phyloP scores from a whole-genome alignment of 2,888 invertebrate genomes.

The Pachymerium ferrugineum region DNA sequence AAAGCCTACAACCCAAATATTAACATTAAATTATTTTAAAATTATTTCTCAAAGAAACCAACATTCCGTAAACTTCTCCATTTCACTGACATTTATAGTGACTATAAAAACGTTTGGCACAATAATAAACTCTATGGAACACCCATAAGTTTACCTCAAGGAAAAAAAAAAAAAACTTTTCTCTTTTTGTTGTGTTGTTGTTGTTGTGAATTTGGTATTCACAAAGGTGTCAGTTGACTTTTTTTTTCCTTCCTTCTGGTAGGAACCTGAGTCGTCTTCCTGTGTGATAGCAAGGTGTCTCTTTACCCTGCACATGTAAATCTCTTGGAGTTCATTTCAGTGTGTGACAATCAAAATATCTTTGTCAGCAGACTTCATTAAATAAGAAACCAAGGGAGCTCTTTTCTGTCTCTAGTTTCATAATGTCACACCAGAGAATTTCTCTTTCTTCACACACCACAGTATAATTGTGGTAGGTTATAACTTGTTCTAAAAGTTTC shows the following conservation, averaged over 20 bases:
- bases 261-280: no score
- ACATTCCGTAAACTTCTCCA: background rate
- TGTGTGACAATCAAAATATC: slow-evolving; percentile 18
- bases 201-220: no score
- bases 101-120: no score
- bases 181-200: no score
- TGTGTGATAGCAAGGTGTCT: slow-evolving; percentile 10
- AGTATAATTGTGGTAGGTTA: background rate
- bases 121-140: no score
- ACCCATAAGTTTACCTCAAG: no score
- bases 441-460: background rate
- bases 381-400: background rate
- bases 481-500: background rate
- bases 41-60: no score
- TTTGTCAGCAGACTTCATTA: slow-evolving; percentile 14
- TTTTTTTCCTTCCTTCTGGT: no score
- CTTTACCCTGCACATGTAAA: background rate
- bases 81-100: background rate
- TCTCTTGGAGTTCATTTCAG: background rate
- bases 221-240: background rate
- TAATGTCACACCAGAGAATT: background rate
- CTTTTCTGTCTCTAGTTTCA: slow-evolving; percentile 8
- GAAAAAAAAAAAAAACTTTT: no score
- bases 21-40: no score
- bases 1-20: no score